Evolutionary conservation across 2,113 vertebrate species (phyloP), one percentile per base, ranked within the genome.

Genomic region (Tetrax tetrax): DNA sequence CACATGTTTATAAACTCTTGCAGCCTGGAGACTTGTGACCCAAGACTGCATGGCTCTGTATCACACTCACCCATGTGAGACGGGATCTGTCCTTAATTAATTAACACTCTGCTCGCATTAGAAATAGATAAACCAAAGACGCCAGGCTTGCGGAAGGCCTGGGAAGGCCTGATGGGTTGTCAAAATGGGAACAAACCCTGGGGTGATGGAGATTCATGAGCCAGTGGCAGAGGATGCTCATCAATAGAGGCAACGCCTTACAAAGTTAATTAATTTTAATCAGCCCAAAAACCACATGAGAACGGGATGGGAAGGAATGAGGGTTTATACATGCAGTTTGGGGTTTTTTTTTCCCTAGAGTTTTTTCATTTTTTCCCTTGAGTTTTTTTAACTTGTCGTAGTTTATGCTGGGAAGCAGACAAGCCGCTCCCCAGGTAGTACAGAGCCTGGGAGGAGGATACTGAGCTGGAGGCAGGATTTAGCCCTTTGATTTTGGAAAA

Each of bases 1-100:
- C 66, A 2, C 1, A 0, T 0, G 3, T 25, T 60, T 59, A 24
- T 24, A 14, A 53, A 9, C 63, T 5, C 27, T 68, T 47, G 29
- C 61, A 72, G 38, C 31, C 21, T 19, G 45, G 33, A 60, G 50
- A 50, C 18, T 51, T 12, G 9, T 6, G 16, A 5, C 8, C 65
- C 70, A 47, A 59, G 25, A 28, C 21, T 43, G 8, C 43, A 4
- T 21, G 28, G 51, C 64, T 51, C 69, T 47, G 1, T 1, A 2
- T 14, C 15, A 18, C 3, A 22, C 43, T 47, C 57, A n/a, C 81
- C 89, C 74, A 20, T 68, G 72, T 5, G 19, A 50, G 33, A 3
- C 7, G 14, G 51, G 59, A 9, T 4, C 78, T 53, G 15, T 5
- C 85, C 66, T 10, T 27, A 28, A 27, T n/a, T 21, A 28, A 72